Evolutionary conservation across 2,888 invertebrate species (phyloP).

Genomic region (Rhagonycha lutea): DNA sequence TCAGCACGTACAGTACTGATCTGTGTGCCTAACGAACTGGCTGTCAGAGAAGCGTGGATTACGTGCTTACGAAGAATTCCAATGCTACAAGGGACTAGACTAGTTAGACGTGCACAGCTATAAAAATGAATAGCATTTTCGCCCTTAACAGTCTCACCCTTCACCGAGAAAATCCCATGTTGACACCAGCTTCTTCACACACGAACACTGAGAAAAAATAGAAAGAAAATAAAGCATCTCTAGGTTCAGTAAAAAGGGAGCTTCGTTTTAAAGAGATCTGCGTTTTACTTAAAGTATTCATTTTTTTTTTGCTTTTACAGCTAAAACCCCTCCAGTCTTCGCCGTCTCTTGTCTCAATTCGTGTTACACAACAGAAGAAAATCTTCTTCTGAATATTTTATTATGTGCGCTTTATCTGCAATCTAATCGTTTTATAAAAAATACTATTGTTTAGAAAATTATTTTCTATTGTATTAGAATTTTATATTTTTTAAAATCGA

Average conservation of each 20-base stretch:
- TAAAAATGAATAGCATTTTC: constrained; percentile 47
- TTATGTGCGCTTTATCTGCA: constrained; percentile 46
- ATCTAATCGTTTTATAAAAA: constrained; percentile 42
- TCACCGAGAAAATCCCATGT: constrained; percentile 46
- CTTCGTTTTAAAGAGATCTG: constrained; percentile 42
- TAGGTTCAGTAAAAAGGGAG: constrained; percentile 42
- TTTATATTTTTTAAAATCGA: background rate
- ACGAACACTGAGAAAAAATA: constrained; percentile 46
- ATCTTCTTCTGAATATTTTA: constrained; percentile 48
- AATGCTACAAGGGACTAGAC: constrained; percentile 35
- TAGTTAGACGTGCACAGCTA: constrained; percentile 34
- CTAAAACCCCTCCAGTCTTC: constrained; percentile 30
- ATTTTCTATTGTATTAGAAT: background rate
- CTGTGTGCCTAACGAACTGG: constrained; percentile 39
- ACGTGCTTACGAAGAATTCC: constrained; percentile 40
- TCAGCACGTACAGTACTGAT: constrained; percentile 38
- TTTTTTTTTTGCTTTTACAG: constrained; percentile 28
- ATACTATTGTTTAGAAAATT: constrained; percentile 29
- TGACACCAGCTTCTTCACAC: constrained; percentile 49
- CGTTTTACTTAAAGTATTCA: constrained; percentile 38
- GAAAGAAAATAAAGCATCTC: constrained; percentile 48
- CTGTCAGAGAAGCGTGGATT: constrained; percentile 34
- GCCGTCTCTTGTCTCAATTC: constrained; percentile 46
- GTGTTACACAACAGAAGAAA: constrained; percentile 45
- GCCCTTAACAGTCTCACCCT: constrained; percentile 33